phyloP scores from a whole-genome alignment of 2,797 vertebrate genomes.

The Leuciscus waleckii region DNA sequence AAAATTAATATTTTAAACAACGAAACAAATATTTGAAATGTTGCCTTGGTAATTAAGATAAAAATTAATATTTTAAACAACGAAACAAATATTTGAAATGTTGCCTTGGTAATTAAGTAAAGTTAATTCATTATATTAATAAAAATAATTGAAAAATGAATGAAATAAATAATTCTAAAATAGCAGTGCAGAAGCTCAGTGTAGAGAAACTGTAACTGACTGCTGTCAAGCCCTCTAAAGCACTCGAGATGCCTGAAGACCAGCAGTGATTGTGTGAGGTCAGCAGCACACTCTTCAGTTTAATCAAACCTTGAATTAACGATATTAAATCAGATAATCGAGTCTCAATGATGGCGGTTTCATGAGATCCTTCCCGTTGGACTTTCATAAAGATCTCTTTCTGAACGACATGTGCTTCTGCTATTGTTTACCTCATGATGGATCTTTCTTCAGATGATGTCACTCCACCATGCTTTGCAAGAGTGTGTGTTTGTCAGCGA shows the following conservation, averaged over 20 bases:
- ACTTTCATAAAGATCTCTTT: background rate
- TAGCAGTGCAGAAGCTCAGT: background rate
- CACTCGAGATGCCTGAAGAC: background rate
- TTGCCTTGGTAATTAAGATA: too few species aligned
- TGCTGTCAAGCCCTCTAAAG: background rate
- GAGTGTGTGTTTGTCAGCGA: conserved; percentile 19
- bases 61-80: too few species aligned
- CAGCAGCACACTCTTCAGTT: background rate
- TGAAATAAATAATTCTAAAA: background rate
- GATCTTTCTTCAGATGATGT: conserved; percentile 17
- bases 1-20: too few species aligned
- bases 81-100: too few species aligned
- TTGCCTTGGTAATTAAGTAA: too few species aligned
- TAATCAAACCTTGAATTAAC: conserved; percentile 17
- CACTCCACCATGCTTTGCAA: background rate
- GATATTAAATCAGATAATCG: background rate
- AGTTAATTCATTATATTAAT: too few species aligned
- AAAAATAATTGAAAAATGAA: background rate
- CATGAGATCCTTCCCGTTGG: conserved; percentile 1
- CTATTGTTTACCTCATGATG: conserved; percentile 8
- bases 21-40: too few species aligned
- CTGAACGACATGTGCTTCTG: conserved; percentile 7
- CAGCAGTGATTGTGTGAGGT: background rate
- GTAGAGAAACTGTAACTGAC: background rate
- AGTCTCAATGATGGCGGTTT: background rate